Base-by-base conservation (phyloP, 2,888 invertebrate genomes). In the Bhutanitis thaidina region DNA sequence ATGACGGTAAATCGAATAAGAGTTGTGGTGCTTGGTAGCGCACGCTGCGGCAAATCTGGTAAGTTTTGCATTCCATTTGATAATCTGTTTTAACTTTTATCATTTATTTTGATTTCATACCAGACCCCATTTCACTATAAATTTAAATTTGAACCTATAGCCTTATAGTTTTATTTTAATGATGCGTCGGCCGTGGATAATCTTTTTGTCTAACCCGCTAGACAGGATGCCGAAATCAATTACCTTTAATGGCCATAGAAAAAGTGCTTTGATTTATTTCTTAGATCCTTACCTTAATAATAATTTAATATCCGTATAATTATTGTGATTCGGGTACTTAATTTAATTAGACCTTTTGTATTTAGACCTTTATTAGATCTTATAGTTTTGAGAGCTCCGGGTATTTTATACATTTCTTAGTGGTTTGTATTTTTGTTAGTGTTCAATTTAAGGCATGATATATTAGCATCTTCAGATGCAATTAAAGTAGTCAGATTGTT, bases 1-100 rank as follows among this genome's bases (percentile, higher is more conserved):
- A 94, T 94, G 88, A 94, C 94, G 85, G 92, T 93, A 73, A 94
- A 93, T 90, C 92, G 93, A 90, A 94, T 94, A 87, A 92, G 93
- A 86, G 93, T 94, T 69, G 94, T 94, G 80, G 94, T 94, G 77
- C 91, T 94, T 70, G 94, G 94, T 69, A 93, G 93, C 84, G 90
- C 93, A 67, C 91, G 93, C 71, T 93, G 93, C 78, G 94, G 94
- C 76, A 94, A 94, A 89, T 94, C 94, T 69, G 94, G 94, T 94
- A 83, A 92, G 91, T 77, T 64, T 68, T 58, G 59, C 57, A 59
- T 38, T 20, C 27, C 30, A 30, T 43, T 49, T 10, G 10, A 30
- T 4, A 20, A 4, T 20, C 5, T 20, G 2, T 20, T 20, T 20
- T 4, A 20, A 20, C 2, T 20, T 20, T 20, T 20, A 5, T 20